Base-by-base conservation (phyloP, 2,797 vertebrate genomes). In the Semotilus atromaculatus region DNA sequence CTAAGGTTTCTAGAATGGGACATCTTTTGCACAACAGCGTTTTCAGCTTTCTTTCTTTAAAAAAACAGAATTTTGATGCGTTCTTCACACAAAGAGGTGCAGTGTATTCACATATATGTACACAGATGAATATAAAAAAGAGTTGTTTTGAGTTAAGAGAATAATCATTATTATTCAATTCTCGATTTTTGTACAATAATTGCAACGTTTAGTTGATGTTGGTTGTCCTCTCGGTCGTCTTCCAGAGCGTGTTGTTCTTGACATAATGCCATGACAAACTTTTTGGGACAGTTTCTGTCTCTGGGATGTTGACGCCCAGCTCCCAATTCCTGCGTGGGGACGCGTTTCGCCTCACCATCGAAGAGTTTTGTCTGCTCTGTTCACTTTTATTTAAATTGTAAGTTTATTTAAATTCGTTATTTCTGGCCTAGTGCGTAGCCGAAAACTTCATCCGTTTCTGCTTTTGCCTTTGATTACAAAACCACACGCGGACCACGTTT, bases 401-500 rank as follows among this genome's bases (percentile, higher is more conserved):
- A 75, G 78, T 81, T 85, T 68, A 68, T 68, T 75, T 43, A 67
- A 58, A 67, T 38, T 4, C 40, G 76, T n/a, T n/a, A n/a, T 62
- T 48, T 72, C 66, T 68, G 74, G 81, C 75, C 93, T 95, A 97
- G 92, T 97, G 97, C 83, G 96, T 94, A 36, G 97, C 97, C 83
- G 97, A 98, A 93, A 98, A 98, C 92, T 98, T 98, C 97, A 98
- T 98, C 86, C 97, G 92, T 95, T 98, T 98, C 94, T 98, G 97
- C 92, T 98, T 98, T 93, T 98, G 97, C 95, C 97, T 93, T 93
- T 98, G 97, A 90, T 98, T 97, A 93, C 97, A 98, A 92, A 98
- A 97, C 97, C 97, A 98, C 79, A 98, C 97, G 31, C 97, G 93
- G 81, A 98, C 97, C 90, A 98, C 97, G 90, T 98, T 98, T 94